Conservation (phyloP, 2,888 invertebrate species). For the Lasioglossum leucozonium region DNA sequence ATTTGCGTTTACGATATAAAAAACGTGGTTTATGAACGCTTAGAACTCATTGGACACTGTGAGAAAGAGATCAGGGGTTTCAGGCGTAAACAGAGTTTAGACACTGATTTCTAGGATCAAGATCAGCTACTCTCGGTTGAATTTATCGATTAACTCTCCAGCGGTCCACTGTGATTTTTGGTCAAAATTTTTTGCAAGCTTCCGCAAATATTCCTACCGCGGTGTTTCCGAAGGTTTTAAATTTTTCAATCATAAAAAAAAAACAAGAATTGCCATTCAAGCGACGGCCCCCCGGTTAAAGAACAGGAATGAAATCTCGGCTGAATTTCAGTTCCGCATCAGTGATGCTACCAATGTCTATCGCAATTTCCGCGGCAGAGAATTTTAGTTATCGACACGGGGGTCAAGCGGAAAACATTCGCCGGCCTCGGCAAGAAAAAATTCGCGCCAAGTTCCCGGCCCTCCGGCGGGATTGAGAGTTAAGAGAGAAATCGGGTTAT, state of each 20-base stretch:
- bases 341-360: neutral
- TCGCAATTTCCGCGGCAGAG: neutral
- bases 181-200: neutral
- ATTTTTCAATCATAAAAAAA: neutral
- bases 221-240: neutral
- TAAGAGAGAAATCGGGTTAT: neutral
- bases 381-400: neutral
- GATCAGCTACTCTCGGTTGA: neutral
- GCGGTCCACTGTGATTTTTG: neutral
- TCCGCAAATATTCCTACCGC: neutral
- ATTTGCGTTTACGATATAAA: neutral
- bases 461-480: neutral
- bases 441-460: neutral
- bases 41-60: neutral
- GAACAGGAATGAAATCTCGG: neutral
- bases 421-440: neutral
- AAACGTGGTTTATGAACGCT: neutral
- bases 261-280: neutral
- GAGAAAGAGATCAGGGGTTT: neutral
- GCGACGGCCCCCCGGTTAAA: neutral
- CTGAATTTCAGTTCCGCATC: neutral
- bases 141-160: neutral
- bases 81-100: neutral
- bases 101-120: neutral
- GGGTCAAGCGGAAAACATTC: constrained; percentile 1